phyloP scores from a whole-genome alignment of 1,140 invertebrate species.

The Bombus soroeensis region DNA sequence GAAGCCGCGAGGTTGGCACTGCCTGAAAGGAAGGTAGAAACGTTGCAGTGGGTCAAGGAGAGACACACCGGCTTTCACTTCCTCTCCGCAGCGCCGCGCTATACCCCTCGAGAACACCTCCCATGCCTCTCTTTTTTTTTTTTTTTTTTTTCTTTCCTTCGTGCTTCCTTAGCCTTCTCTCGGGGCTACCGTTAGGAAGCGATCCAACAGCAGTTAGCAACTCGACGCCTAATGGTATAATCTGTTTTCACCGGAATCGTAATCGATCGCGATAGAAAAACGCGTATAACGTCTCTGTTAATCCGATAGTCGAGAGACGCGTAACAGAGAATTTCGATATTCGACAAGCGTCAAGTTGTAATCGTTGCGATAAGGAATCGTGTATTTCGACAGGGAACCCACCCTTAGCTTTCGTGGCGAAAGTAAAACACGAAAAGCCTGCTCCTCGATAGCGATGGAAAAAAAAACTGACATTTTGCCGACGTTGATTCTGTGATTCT shows the following conservation, averaged over 20 bases:
- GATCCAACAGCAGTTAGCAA: neutral
- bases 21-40: slow-evolving; percentile 83
- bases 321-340: accelerated
- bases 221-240: neutral
- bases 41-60: slow-evolving; percentile 83
- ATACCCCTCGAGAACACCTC: slow-evolving; percentile 67
- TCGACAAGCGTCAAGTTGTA: accelerated
- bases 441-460: neutral
- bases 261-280: neutral
- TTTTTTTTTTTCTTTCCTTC: neutral
- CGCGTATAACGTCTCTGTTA: too few species aligned
- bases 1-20: slow-evolving; percentile 76
- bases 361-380: neutral
- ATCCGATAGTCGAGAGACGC: too few species aligned
- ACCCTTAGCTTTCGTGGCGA: accelerated
- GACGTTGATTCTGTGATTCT: slow-evolving; percentile 31
- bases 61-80: slow-evolving; percentile 83
- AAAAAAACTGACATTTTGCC: neutral
- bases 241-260: neutral
- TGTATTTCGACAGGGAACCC: neutral
- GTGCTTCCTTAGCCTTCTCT: slow-evolving; percentile 39
- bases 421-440: too few species aligned
- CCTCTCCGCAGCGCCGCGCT: slow-evolving; percentile 77
- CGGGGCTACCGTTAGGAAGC: slow-evolving; percentile 40
- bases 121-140: slow-evolving; percentile 43